Evolutionary conservation across 2,888 invertebrate species (phyloP).

Genomic region (Apotomis betuletana): DNA sequence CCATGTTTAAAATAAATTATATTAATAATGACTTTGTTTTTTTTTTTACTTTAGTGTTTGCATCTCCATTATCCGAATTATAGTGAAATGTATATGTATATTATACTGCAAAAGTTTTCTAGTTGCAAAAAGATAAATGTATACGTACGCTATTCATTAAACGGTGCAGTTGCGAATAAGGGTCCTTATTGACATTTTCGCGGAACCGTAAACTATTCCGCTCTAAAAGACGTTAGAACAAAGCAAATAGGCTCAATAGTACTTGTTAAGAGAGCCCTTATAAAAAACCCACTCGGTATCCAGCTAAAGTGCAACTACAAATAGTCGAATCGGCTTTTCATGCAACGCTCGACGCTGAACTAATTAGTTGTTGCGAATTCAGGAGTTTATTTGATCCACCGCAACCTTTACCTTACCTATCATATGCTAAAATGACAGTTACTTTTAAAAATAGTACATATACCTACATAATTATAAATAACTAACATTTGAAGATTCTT

Average conservation of each 20-base stretch:
- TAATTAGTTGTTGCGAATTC: neutral
- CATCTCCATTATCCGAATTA: too few species aligned
- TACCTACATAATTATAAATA: too few species aligned
- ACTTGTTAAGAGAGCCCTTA: conserved; percentile 19
- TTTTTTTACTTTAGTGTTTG: too few species aligned
- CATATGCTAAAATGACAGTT: too few species aligned
- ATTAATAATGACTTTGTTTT: too few species aligned
- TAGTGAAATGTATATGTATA: too few species aligned
- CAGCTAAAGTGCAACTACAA: conserved; percentile 26
- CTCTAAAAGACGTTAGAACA: conserved; percentile 1
- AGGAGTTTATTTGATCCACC: too few species aligned
- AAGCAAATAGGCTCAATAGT: conserved; percentile 23
- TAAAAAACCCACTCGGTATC: conserved; percentile 16
- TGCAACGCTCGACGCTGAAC: conserved; percentile 2
- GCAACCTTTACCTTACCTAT: too few species aligned
- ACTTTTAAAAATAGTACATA: too few species aligned
- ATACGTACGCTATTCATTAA: neutral
- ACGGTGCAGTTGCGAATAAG: neutral
- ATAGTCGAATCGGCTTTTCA: conserved; percentile 12
- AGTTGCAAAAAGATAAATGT: neutral
- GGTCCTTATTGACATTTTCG: conserved; percentile 7
- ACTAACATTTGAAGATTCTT: too few species aligned
- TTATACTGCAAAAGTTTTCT: neutral
- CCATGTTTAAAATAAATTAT: too few species aligned
- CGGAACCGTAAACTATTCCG: conserved; percentile 6